Base-by-base conservation (phyloP, 2,797 vertebrate species). In the Phaenicophaeus curvirostris region DNA sequence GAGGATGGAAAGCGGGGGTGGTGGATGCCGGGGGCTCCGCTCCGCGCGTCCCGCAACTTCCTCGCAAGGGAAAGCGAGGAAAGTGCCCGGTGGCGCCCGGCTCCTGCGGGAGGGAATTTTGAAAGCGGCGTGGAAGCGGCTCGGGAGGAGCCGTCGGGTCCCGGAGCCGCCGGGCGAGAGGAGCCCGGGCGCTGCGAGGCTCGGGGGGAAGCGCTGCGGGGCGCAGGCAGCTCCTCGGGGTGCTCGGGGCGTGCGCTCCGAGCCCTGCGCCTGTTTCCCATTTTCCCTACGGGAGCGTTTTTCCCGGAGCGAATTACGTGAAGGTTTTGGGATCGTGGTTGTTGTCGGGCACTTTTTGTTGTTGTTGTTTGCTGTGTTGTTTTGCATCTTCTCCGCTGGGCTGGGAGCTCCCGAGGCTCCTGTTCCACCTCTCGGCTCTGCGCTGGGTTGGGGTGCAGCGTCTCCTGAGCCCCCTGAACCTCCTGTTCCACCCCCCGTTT, bases 61-160 rank as follows among this genome's bases (percentile, higher is more conserved):
- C 65, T 78, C 55, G 66, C 76, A 50, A 21, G 81, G 20, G 57
- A 20, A 72, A 15, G 57, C 17, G n/a, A 7, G 48, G 63, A 48
- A 80, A 92, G 93, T 69, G 86, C 77, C 42, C n/a, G 65, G n/a
- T 50, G 35, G 79, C 28, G 46, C 39, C 57, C 46, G 77, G 24
- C 37, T 89, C 6, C 51, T 44, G 61, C 88, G 50, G 86, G 95
- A 95, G 95, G 95, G 95, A 96, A 97, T 97, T 97, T 97, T 96
- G 87, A 96, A 98, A 98, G 96, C 95, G 71, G 37, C 23, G 30
- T 54, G 87, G 62, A 16, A 88, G 80, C 21, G 89, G 78, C 25
- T 82, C 41, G 62, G 69, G 63, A 33, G 28, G 62, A 74, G 46
- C 82, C 42, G 73, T 33, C 63, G 82, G 75, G 76, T 18, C 23